Conservation (phyloP, 2,113 vertebrate genomes). For the Heterocephalus glaber region DNA sequence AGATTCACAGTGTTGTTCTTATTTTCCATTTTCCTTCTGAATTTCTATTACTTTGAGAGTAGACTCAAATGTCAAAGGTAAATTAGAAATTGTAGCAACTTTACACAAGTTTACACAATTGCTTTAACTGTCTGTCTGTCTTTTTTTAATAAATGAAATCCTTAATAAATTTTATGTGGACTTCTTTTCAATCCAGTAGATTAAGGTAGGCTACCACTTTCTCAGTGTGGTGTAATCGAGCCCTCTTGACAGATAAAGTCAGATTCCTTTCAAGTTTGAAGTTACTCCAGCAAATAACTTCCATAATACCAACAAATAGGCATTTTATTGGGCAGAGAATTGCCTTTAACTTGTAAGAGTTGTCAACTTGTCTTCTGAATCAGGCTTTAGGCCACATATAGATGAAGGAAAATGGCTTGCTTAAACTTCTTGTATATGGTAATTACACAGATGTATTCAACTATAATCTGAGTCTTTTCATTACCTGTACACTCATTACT, state of each 20-base stretch:
- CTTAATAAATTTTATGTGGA: neutral
- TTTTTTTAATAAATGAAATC: neutral
- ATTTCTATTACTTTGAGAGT: neutral
- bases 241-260: neutral
- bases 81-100: neutral
- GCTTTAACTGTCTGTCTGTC: neutral
- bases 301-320: neutral
- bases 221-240: neutral
- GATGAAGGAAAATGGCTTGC: neutral
- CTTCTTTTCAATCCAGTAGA: neutral
- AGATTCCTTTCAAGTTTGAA: neutral
- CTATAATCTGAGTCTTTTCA: constrained; percentile 15
- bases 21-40: neutral
- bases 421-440: neutral
- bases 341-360: neutral
- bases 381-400: neutral
- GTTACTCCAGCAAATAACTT: neutral
- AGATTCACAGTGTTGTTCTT: neutral
- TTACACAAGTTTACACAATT: neutral
- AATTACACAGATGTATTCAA: constrained; percentile 19
- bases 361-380: neutral
- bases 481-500: neutral
- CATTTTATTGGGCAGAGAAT: neutral
- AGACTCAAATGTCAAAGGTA: neutral
- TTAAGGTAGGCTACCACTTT: neutral